Evolutionary conservation across 2,113 vertebrate genomes (phyloP).

Genomic region (Centropus unirufus): DNA sequence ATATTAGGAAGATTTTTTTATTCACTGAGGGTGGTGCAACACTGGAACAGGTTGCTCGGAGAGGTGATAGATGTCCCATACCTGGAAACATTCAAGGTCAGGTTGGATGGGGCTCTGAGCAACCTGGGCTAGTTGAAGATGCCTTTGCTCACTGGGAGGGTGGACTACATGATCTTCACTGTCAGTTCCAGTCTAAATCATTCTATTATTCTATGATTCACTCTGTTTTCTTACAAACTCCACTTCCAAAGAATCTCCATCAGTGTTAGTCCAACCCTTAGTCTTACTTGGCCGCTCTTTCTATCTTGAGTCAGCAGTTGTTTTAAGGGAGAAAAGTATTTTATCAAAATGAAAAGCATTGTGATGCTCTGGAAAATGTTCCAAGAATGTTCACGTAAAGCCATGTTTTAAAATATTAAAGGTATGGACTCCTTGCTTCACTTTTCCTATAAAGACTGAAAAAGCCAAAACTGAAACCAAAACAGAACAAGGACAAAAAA

Average conservation of each 20-base stretch:
- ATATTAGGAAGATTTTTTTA: too few species aligned
- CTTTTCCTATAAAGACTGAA: neutral
- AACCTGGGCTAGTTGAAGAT: too few species aligned
- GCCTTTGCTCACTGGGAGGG: too few species aligned
- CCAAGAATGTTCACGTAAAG: neutral
- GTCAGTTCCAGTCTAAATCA: too few species aligned
- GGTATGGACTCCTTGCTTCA: neutral
- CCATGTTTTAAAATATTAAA: neutral
- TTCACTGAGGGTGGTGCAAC: too few species aligned
- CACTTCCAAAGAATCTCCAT: neutral
- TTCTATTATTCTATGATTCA: too few species aligned
- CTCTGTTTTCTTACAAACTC: accelerated
- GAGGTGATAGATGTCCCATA: too few species aligned
- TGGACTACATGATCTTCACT: too few species aligned
- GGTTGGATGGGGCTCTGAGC: too few species aligned
- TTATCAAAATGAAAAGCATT: neutral
- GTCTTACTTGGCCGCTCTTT: neutral
- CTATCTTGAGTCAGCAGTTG: neutral
- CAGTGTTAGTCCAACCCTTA: neutral
- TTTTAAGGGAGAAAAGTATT: neutral
- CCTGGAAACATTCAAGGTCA: too few species aligned
- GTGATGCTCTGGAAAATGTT: neutral
- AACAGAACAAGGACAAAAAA: neutral
- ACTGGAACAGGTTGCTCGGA: too few species aligned
- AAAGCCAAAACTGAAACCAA: neutral